Evolutionary conservation across 2,113 vertebrate species (phyloP).

Genomic region (Gopherus evgoodei): DNA sequence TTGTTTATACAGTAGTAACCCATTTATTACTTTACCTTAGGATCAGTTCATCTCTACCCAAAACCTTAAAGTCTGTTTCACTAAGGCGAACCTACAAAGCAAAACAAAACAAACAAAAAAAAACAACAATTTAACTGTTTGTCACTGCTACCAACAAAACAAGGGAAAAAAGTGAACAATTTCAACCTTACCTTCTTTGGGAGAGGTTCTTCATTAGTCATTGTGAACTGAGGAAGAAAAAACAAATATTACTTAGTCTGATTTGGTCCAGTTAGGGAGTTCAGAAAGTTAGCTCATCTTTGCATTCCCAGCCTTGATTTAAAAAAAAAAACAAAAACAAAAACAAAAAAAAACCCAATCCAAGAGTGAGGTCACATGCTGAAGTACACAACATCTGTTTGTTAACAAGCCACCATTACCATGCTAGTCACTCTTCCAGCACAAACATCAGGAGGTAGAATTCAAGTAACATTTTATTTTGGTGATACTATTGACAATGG

Average conservation of each 20-base stretch:
- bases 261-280: constrained; percentile 34
- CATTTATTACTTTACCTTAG: constrained; percentile 84
- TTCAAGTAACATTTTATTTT: background rate
- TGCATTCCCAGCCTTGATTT: background rate
- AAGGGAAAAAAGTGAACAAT: background rate
- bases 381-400: background rate
- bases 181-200: constrained; percentile 93
- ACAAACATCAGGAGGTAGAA: background rate
- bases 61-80: constrained; percentile 98
- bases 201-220: constrained; percentile 99
- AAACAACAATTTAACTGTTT: background rate
- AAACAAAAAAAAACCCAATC: background rate
- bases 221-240: constrained; percentile 82
- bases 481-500: background rate
- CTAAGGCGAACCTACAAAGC: constrained; percentile 92
- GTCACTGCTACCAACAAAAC: background rate
- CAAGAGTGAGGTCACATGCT: background rate
- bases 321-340: background rate
- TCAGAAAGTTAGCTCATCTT: background rate
- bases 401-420: background rate
- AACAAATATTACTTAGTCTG: background rate
- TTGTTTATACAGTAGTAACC: background rate
- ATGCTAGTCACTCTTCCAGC: background rate
- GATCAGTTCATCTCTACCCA: constrained; percentile 95
- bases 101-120: constrained; percentile 8